Evolutionary conservation across 2,797 vertebrate species (phyloP).

Genomic region (Sitta carolinensis): DNA sequence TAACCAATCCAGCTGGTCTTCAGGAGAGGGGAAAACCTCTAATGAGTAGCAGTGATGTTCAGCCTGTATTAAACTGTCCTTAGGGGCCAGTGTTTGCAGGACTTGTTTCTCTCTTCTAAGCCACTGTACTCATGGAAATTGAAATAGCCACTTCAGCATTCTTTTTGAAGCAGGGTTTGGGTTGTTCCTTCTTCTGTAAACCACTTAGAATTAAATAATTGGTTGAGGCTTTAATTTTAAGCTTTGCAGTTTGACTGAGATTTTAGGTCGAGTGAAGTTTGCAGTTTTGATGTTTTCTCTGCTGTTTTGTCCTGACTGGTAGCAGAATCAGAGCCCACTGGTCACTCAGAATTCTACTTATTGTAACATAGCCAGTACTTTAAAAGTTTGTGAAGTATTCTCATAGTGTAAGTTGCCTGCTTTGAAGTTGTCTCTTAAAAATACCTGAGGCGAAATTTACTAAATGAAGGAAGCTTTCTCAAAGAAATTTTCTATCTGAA

Average conservation of each 20-base stretch:
- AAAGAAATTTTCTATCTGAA: neutral
- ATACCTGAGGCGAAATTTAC: neutral
- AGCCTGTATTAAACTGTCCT: neutral
- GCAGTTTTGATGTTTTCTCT: neutral
- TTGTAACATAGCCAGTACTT: neutral
- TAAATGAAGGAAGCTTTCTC: neutral
- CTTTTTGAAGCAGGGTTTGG: neutral
- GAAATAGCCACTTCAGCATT: neutral
- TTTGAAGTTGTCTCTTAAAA: neutral
- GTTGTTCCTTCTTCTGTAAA: neutral
- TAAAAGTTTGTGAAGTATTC: neutral
- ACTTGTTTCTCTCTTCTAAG: neutral
- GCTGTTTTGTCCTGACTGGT: neutral
- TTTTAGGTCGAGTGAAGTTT: neutral
- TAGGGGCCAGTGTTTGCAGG: neutral
- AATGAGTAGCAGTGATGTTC: neutral
- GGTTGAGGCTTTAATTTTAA: neutral
- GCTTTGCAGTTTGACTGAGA: neutral
- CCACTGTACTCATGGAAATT: neutral
- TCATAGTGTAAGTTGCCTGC: neutral
- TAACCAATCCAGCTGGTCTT: neutral
- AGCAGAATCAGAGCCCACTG: rapidly evolving
- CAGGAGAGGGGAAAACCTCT: neutral
- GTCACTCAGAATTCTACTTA: too few relatives aligned
- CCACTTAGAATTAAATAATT: neutral